Base-by-base conservation (phyloP, 1,140 invertebrate genomes). In the Brachionus paranguensis region DNA sequence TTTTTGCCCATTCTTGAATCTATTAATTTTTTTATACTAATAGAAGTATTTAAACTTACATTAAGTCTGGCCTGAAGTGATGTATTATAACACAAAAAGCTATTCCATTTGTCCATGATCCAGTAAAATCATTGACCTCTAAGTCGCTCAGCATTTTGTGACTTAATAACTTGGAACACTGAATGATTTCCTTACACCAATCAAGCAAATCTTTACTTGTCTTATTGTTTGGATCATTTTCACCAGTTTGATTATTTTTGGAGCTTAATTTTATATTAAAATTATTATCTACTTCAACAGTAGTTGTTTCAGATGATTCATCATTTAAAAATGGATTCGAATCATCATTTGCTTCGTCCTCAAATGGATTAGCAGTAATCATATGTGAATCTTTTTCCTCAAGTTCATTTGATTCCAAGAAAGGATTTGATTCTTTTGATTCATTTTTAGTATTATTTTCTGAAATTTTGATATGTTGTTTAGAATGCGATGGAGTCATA, bases 41-140 rank as follows among this genome's bases (percentile, higher is more conserved):
- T 0, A 37, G 33, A 37, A 37, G 33, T 6, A 37, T 37, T 37
- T 37, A 37, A 37, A 50, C 45, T 76, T 47, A 76, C 72, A 76
- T 76, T 53, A 76, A 53, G 10, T 76, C 27, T 12, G 85, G 85
- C 12, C 70, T 84, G 50, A 85, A 85, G 20, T 74, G 74, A 60
- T 85, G 65, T 41, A 72, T 70, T 5, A 85, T 53, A n/a, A 83
- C 85, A 84, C 85, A 85, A 70, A 85, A 85, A 12, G 85, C 85
- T 29, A 85, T 14, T 12, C 85, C 85, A 68, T 85, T 45, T n/a
- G 6, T 70, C 85, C 85, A 85, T 53, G 76, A 83, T 29, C 50
- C 12, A 1, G 85, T 78, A 70, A 84, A 84, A 43, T 85, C 72
- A 27, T 78, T 83, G 1, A 85, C 45, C 12, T 74, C 45, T n/a